Evolutionary conservation across 92 coral and sea anemone species (phyloP), one percentile per base, ranked within the genome.

Genomic region (Chrysogorgia sp.): DNA sequence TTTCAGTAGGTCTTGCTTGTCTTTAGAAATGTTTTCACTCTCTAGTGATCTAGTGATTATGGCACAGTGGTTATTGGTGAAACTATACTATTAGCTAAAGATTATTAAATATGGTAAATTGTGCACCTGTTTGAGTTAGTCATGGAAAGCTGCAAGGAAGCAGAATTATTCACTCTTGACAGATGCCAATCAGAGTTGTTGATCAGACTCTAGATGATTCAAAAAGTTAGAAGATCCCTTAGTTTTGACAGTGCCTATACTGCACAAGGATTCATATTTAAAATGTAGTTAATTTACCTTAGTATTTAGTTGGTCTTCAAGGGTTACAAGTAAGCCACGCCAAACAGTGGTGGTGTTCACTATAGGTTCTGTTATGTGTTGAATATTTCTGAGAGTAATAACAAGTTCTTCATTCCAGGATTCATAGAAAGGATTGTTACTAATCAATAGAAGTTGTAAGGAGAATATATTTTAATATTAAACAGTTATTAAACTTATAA

Each of bases 311-410:
- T 69, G 59, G 21, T 69, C 55, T 19, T 47, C 25, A 69, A 48
- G 76, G 10, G 40, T 45, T 49, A 45, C 59, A n/a, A 69, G 34
- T 15, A 40, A 69, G 1, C 76, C 76, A 14, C 48, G 40, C 76
- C 76, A 69, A 21, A 69, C 25, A 49, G 26, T 19, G 23, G 45
- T 69, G n/a, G 50, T 47, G 48, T 69, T 35, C 25, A 10, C 33
- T 14, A 49, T 13, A 47, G 53, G 53, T 47, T 47, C 53, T 12
- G 12, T 12, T 47, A 2, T 47, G n/a, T 15, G 14, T 47, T 47
- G 53, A 6, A 47, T 2, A 47, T 15, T 47, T 15, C 2, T 6
- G 17, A 47, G n/a, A 47, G 53, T 6, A 47, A 47, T 47, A 47
- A 7, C 53, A 47, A 47, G 53, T n/a, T 47, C 53, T 47, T 47